These are phyloP conservation scores for Noctilio leporinus DNA, from an alignment of 2,113 vertebrate species.

Conservation along the genomic window DNA sequence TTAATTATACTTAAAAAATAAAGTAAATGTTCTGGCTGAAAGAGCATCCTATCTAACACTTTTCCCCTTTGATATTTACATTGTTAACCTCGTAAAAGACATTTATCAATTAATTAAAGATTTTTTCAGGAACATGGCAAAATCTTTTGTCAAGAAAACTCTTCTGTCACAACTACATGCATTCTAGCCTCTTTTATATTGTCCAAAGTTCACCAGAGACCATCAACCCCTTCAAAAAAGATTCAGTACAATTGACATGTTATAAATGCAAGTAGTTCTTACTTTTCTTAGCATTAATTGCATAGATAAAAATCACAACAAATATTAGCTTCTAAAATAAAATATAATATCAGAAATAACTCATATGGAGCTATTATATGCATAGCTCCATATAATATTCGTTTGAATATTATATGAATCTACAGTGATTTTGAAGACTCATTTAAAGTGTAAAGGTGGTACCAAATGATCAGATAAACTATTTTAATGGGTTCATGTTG, in stretches of 20 bases:
- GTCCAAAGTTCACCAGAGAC: not conserved
- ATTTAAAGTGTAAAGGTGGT: not conserved
- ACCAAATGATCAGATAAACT: not conserved
- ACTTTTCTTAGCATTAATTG: not conserved
- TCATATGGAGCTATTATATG: not conserved
- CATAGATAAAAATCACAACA: not conserved
- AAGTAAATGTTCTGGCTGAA: not conserved
- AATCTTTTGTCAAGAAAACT: not conserved
- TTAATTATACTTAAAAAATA: not conserved
- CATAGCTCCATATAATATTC: too few species aligned
- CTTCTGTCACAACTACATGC: not conserved
- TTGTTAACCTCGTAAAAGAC: not conserved
- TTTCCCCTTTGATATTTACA: not conserved
- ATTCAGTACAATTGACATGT: not conserved
- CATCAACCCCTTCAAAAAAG: not conserved
- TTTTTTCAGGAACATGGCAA: not conserved
- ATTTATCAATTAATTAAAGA: not conserved
- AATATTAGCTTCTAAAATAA: not conserved
- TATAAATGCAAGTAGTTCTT: not conserved
- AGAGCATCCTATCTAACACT: not conserved
- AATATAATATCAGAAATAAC: not conserved
- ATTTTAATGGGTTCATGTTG: not conserved
- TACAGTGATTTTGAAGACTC: not conserved
- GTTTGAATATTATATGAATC: not conserved
- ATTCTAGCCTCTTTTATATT: not conserved